phyloP scores from a whole-genome alignment of 2,113 vertebrate genomes.

The Axis porcinus region DNA sequence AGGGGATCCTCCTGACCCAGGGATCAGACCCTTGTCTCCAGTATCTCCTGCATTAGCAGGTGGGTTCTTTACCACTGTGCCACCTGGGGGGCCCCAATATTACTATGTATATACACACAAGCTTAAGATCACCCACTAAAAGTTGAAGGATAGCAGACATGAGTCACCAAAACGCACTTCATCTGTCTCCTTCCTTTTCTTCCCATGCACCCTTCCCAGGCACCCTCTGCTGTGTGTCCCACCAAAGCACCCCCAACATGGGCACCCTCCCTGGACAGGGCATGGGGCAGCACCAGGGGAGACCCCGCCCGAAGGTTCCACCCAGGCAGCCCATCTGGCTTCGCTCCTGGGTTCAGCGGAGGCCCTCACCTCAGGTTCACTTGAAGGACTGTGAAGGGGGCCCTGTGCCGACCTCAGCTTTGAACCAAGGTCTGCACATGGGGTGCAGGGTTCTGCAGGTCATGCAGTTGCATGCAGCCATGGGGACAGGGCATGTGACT shows the following conservation, averaged over 20 bases:
- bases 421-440: fast-evolving
- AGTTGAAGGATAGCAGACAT: fast-evolving
- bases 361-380: background rate
- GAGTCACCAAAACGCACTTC: fast-evolving
- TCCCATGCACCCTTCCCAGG: fast-evolving
- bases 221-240: background rate
- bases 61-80: background rate
- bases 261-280: background rate
- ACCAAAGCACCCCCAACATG: fast-evolving
- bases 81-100: too few species aligned
- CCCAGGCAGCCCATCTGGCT: too few species aligned
- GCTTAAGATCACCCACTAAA: fast-evolving
- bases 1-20: background rate
- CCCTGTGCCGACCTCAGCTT: background rate
- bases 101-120: fast-evolving
- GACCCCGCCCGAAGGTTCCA: fast-evolving
- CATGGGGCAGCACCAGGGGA: fast-evolving
- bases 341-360: background rate
- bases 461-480: fast-evolving
- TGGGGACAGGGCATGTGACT: fast-evolving
- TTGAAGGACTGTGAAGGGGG: fast-evolving
- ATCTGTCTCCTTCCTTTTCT: background rate
- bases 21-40: background rate
- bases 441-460: too few species aligned
- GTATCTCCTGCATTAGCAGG: background rate